A percentile compares a stretch with the other conserved stretches of the same genome.
Conservation (phyloP, 2,113 vertebrate genomes). For the Zosterops hypoxanthus region DNA sequence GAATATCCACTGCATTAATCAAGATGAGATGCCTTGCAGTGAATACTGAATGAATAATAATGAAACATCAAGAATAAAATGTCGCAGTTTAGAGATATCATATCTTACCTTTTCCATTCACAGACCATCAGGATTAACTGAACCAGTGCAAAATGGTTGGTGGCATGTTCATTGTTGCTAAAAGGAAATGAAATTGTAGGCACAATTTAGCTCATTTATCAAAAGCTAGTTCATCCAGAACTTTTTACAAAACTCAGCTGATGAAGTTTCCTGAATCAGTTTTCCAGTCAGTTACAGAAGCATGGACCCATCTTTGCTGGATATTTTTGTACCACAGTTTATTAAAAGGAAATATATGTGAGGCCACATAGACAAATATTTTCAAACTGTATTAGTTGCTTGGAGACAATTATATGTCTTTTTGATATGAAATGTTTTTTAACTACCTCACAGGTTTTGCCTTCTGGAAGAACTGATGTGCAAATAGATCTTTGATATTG, state of each 20-base stretch:
- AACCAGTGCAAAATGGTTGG: neutral
- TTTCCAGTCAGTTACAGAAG: neutral
- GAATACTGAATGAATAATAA: conserved; percentile 10
- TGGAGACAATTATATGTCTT: neutral
- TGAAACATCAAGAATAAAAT: neutral
- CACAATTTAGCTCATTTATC: neutral
- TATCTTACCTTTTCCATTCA: neutral
- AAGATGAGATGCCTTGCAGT: conserved; percentile 12
- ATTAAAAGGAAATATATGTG: neutral
- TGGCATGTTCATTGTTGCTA: neutral
- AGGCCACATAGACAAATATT: neutral
- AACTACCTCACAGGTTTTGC: neutral
- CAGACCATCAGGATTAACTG: neutral
- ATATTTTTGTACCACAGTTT: neutral
- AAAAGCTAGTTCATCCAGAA: neutral
- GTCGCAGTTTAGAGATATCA: neutral
- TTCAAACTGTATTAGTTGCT: neutral
- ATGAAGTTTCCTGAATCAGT: neutral
- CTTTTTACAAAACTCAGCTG: neutral
- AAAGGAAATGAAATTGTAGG: neutral
- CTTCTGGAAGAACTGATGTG: neutral
- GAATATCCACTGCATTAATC: conserved; percentile 27
- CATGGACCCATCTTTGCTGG: neutral
- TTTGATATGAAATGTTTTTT: neutral
- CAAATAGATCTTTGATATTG: neutral